Evolutionary conservation across 2,113 vertebrate genomes (phyloP).

Genomic region (Coryphaenoides rupestris): DNA sequence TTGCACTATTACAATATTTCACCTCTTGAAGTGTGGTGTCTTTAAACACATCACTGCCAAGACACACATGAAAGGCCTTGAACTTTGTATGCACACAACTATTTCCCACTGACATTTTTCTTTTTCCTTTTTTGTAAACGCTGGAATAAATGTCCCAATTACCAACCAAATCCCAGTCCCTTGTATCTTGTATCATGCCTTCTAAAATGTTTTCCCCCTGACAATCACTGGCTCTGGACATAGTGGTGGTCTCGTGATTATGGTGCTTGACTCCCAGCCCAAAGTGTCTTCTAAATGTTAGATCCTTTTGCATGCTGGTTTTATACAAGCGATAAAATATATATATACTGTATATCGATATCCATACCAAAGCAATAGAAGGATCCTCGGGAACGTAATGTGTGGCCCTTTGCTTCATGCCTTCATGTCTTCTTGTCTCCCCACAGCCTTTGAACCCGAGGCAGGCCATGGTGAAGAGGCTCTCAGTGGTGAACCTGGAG

Average conservation of each 20-base stretch:
- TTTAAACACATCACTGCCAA: background rate
- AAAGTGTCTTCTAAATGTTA: too few species aligned
- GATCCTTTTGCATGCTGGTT: too few species aligned
- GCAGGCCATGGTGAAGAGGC: constrained; percentile 86
- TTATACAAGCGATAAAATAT: too few species aligned
- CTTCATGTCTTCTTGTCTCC: too few species aligned
- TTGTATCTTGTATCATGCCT: too few species aligned
- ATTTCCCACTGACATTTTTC: constrained; percentile 10
- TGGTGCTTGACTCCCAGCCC: too few species aligned
- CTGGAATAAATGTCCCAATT: constrained; percentile 50
- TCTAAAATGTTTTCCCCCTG: background rate
- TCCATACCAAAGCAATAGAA: too few species aligned
- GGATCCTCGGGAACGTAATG: too few species aligned
- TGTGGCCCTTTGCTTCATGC: too few species aligned
- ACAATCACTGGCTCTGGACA: background rate
- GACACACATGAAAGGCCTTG: background rate
- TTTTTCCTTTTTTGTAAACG: constrained; percentile 11
- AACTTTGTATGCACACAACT: background rate
- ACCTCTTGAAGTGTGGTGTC: background rate
- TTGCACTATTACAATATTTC: background rate
- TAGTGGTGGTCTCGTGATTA: background rate
- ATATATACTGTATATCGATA: too few species aligned
- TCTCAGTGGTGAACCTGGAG: constrained; percentile 89
- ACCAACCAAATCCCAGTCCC: too few species aligned
- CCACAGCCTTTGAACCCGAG: constrained; percentile 81